A percentile compares a stretch with the other conserved stretches of the same genome.
These are phyloP conservation scores for Platycnemis pennipes DNA, from an alignment of 2,888 invertebrate species.

Conservation along the genomic window DNA sequence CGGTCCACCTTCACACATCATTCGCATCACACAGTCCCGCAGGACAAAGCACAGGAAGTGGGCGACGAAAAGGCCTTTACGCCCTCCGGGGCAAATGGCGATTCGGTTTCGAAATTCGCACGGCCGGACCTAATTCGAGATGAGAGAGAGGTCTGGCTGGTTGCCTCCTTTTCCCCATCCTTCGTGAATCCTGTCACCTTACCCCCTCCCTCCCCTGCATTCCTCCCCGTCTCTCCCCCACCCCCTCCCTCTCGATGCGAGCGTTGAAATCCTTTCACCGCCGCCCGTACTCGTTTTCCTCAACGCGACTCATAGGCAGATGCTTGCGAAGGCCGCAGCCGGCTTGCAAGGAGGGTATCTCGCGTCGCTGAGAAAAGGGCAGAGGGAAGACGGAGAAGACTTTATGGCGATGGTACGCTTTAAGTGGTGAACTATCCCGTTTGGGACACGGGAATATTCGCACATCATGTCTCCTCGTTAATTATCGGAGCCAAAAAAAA, in stretches of 20 bases:
- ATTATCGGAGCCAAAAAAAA: too few species aligned
- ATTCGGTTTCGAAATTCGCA: constrained; percentile 1
- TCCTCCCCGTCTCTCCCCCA: neutral
- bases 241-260: neutral
- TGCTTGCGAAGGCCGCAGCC: neutral
- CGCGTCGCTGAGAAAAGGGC: too few species aligned
- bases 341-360: neutral
- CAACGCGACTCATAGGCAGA: neutral
- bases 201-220: neutral
- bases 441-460: too few species aligned
- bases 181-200: neutral
- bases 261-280: constrained; percentile 32
- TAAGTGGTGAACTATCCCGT: too few species aligned
- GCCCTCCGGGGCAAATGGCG: neutral
- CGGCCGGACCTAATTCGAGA: neutral
- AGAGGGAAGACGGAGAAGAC: too few species aligned
- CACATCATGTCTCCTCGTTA: too few species aligned
- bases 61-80: neutral
- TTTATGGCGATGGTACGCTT: too few species aligned
- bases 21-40: neutral
- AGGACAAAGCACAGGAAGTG: neutral
- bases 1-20: neutral
- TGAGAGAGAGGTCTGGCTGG: neutral
- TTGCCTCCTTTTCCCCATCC: neutral
- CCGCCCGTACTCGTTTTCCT: neutral